A percentile compares a stretch with the other conserved stretches of the same genome.
phyloP scores from a whole-genome alignment of 2,888 invertebrate genomes.

The Brachyptera risi region DNA sequence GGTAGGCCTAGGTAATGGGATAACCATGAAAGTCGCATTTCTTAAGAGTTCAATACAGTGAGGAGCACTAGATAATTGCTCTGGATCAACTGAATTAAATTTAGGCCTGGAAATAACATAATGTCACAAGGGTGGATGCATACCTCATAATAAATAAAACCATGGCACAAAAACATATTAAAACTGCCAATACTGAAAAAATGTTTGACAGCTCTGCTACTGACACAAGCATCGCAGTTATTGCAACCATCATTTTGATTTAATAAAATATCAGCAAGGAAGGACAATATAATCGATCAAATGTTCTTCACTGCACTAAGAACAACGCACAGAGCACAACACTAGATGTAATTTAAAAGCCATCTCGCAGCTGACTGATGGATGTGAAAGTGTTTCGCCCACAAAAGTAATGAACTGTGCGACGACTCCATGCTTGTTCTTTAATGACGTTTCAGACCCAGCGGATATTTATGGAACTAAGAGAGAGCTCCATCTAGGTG shows the following conservation, averaged over 20 bases:
- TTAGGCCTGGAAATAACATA: no score
- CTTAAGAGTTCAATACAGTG: no score
- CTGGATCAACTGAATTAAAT: no score
- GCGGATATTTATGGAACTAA: no score
- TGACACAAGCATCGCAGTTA: constrained; percentile 60
- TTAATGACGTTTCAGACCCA: no score
- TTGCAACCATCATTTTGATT: constrained; percentile 40
- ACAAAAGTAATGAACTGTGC: no score
- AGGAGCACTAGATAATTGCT: no score
- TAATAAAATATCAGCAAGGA: neutral
- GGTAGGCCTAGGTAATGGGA: no score
- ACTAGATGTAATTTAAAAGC: constrained; percentile 26
- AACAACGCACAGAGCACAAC: constrained; percentile 7
- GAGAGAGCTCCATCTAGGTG: no score
- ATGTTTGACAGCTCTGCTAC: constrained; percentile 71
- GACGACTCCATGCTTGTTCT: no score
- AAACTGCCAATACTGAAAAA: constrained; percentile 67
- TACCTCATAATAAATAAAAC: constrained; percentile 71
- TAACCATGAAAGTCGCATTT: no score
- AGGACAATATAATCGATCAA: neutral
- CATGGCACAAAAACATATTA: constrained; percentile 70
- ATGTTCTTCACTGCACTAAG: neutral
- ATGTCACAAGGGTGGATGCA: no score
- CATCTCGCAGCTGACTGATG: constrained; percentile 34
- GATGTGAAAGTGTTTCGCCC: constrained; percentile 27